Percentiles rank a stretch among this genome's conserved stretches.
These are phyloP conservation scores for Protosalanx chinensis DNA, from an alignment of 2,797 vertebrate species.

Conservation along the genomic window DNA sequence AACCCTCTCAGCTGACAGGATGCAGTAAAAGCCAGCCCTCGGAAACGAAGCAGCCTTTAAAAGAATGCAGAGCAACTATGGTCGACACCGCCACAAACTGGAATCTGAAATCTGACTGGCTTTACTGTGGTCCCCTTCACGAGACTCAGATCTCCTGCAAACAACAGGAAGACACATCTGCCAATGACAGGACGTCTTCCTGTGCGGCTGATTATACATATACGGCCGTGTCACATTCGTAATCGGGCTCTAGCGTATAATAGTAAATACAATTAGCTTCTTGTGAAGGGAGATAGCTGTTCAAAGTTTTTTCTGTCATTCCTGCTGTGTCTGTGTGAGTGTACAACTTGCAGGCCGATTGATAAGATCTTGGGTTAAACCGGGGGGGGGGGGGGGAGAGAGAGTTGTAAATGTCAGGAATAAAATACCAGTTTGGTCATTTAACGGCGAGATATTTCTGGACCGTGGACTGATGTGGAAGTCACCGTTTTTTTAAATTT, in stretches of 20 bases:
- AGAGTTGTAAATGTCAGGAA: not conserved
- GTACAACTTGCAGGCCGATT: not conserved
- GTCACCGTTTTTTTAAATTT: slow-evolving; percentile 33
- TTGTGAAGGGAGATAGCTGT: too few relatives aligned
- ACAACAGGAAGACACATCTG: too few relatives aligned
- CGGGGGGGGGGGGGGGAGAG: not conserved
- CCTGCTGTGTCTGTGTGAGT: not conserved
- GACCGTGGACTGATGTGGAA: not conserved
- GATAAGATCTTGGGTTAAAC: not conserved
- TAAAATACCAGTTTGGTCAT: not conserved
- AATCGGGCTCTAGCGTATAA: too few relatives aligned
- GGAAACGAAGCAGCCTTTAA: slow-evolving; percentile 38
- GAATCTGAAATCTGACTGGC: not conserved
- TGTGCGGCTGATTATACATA: not conserved
- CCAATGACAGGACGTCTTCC: not conserved
- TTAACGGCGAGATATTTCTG: not conserved
- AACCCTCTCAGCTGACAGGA: slow-evolving; percentile 32
- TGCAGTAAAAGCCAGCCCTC: slow-evolving; percentile 37
- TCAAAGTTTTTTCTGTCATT: too few relatives aligned
- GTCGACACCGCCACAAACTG: slow-evolving; percentile 2
- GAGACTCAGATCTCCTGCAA: not conserved
- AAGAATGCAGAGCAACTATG: slow-evolving; percentile 21
- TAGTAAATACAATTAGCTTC: too few relatives aligned
- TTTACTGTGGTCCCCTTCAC: not conserved
- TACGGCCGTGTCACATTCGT: too few relatives aligned